Conservation (phyloP, 2,113 vertebrate genomes). For the Gnathochromis pfefferi region DNA sequence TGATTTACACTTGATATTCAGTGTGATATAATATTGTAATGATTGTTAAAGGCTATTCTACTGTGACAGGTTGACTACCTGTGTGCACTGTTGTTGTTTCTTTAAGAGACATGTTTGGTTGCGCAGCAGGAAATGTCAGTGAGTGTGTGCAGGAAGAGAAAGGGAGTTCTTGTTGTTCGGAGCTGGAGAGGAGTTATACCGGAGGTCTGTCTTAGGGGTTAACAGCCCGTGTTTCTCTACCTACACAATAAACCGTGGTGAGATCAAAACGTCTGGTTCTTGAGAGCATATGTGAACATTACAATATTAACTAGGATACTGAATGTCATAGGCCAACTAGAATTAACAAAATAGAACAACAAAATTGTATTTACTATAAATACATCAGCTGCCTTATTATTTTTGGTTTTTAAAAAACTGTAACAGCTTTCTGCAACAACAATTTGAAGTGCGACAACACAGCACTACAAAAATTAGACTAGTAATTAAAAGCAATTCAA, state of each 20-base stretch:
- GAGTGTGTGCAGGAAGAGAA: neutral
- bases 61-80: neutral
- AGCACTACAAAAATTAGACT: neutral
- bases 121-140: neutral
- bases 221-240: neutral
- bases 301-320: neutral
- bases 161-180: neutral
- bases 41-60: neutral
- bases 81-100: neutral
- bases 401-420: neutral
- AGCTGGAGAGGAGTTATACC: neutral
- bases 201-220: neutral
- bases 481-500: neutral
- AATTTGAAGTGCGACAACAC: neutral
- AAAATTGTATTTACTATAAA: neutral
- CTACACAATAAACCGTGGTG: neutral
- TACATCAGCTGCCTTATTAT: neutral
- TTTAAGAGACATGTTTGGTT: neutral
- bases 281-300: neutral
- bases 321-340: neutral
- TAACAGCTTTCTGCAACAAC: neutral
- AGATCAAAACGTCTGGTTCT: neutral
- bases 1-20: neutral
- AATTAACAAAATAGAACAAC: neutral
- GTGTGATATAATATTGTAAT: neutral